Evolutionary conservation across 2,888 invertebrate species (phyloP).

Genomic region (Melipona beecheii): DNA sequence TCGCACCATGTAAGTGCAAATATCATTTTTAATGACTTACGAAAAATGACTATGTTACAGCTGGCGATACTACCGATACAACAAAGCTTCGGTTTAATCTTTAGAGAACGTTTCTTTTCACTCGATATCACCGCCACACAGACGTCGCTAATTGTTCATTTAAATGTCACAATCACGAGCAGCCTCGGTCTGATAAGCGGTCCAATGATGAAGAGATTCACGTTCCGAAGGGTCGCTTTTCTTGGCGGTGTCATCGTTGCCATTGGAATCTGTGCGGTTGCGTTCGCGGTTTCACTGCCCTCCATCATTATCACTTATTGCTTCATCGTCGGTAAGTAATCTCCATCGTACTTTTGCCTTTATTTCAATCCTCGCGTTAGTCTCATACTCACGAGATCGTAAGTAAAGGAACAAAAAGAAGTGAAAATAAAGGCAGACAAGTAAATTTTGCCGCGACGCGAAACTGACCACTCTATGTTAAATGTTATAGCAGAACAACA

Average conservation of each 20-base stretch:
- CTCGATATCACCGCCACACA: constrained; percentile 82
- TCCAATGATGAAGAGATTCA: constrained; percentile 82
- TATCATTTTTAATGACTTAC: background rate
- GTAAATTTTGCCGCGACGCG: too few species aligned
- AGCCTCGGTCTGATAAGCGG: constrained; percentile 83
- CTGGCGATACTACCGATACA: constrained; percentile 81
- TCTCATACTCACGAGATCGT: background rate
- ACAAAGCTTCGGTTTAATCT: constrained; percentile 84
- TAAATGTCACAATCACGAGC: constrained; percentile 83
- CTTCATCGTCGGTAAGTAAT: constrained; percentile 70
- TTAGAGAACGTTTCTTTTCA: constrained; percentile 79
- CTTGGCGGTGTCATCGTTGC: constrained; percentile 79
- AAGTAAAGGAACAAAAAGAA: background rate
- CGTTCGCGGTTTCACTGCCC: constrained; percentile 81
- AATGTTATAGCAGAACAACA: too few species aligned
- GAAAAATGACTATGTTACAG: constrained; percentile 70
- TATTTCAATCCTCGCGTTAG: background rate
- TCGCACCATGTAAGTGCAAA: background rate
- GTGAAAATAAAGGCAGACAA: too few species aligned
- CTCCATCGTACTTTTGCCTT: background rate
- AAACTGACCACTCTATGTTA: too few species aligned
- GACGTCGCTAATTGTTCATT: constrained; percentile 83
- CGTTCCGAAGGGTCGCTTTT: constrained; percentile 80
- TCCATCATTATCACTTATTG: constrained; percentile 81
- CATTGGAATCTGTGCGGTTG: constrained; percentile 80